These are phyloP conservation scores for Nemurella pictetii DNA, from an alignment of 2,888 invertebrate species.

Conservation along the genomic window DNA sequence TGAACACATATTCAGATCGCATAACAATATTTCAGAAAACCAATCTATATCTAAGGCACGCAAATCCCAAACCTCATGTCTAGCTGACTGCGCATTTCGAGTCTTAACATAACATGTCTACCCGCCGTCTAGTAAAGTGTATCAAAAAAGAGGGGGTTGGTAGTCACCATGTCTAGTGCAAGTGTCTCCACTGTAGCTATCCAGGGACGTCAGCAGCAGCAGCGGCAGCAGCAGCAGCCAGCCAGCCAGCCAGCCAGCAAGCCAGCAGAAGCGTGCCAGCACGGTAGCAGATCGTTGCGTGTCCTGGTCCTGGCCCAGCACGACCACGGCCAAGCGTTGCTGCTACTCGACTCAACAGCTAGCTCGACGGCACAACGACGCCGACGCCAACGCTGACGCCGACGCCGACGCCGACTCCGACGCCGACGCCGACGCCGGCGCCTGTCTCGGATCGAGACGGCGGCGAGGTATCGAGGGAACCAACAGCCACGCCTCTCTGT, in stretches of 20 bases:
- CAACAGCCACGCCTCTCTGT: background rate
- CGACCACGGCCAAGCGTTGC: background rate
- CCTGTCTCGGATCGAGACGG: background rate
- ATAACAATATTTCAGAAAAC: too few relatives aligned
- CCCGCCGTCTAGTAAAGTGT: background rate
- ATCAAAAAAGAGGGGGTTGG: background rate
- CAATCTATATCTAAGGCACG: too few relatives aligned
- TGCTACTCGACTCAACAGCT: background rate
- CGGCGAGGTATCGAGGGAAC: constrained; percentile 6
- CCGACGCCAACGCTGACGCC: background rate
- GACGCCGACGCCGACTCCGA: background rate
- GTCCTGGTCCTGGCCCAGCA: background rate
- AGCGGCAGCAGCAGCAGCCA: background rate
- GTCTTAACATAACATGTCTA: too few relatives aligned
- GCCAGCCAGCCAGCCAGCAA: background rate
- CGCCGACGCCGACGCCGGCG: background rate
- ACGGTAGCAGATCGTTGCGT: background rate
- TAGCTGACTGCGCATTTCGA: too few relatives aligned
- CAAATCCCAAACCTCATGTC: too few relatives aligned
- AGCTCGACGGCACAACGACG: background rate
- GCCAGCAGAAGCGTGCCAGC: background rate
- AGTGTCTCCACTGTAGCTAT: background rate
- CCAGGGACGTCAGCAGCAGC: background rate
- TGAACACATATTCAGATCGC: too few relatives aligned
- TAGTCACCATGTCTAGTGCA: constrained; percentile 1